These are phyloP conservation scores for Gandaritis pyraliata DNA, from an alignment of 2,888 invertebrate genomes.

Conservation along the genomic window DNA sequence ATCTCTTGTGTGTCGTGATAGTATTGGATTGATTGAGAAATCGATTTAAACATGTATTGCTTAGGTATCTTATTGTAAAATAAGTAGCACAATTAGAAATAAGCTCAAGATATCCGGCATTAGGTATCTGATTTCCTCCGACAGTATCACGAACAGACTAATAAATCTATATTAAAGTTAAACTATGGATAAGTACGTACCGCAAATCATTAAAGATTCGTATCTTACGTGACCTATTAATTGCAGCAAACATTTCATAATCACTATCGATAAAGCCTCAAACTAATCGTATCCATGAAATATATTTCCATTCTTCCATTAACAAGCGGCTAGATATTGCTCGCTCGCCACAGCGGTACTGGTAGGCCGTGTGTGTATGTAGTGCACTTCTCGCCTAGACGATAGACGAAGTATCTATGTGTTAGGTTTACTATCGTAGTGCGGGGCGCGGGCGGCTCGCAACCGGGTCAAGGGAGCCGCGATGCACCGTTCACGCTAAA, in stretches of 20 bases:
- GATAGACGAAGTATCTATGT: slow-evolving; percentile 56
- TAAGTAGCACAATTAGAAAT: neutral
- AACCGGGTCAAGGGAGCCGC: slow-evolving; percentile 82
- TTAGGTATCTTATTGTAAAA: neutral
- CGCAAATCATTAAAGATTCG: slow-evolving; percentile 41
- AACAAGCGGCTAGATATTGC: slow-evolving; percentile 41
- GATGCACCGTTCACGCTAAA: slow-evolving; percentile 83
- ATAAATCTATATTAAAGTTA: slow-evolving; percentile 41
- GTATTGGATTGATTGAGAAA: slow-evolving; percentile 8
- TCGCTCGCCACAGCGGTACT: slow-evolving; percentile 30
- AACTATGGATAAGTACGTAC: slow-evolving; percentile 27
- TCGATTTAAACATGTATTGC: neutral
- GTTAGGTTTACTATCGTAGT: slow-evolving; percentile 70
- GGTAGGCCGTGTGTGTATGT: slow-evolving; percentile 27
- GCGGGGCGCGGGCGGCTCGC: slow-evolving; percentile 54
- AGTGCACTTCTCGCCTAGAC: slow-evolving; percentile 59
- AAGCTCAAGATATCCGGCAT: slow-evolving; percentile 42
- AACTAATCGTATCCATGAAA: slow-evolving; percentile 56
- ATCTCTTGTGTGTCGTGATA: slow-evolving; percentile 26
- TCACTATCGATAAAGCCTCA: slow-evolving; percentile 42
- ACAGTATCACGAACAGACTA: slow-evolving; percentile 45
- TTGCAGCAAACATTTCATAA: slow-evolving; percentile 43
- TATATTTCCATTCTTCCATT: slow-evolving; percentile 56
- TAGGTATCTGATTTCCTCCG: slow-evolving; percentile 49
- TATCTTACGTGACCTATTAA: slow-evolving; percentile 46